Evolutionary conservation across 2,113 vertebrate species (phyloP), one percentile per base, ranked within the genome.

Genomic region (Monarcha castaneiventris): DNA sequence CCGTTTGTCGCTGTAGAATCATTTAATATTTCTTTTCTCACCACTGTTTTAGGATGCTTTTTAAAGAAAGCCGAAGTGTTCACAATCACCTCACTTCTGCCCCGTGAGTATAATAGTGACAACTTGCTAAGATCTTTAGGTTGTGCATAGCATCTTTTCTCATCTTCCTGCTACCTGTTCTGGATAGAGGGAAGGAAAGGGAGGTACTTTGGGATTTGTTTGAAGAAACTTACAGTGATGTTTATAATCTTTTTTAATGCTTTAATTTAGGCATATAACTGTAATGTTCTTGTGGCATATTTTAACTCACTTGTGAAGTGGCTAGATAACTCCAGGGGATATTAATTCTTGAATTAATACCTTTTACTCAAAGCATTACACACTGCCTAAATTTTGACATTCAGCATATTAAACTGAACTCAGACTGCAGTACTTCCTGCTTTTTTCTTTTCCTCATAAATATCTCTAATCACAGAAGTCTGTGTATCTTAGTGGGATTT

Each of bases 81-180:
- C 99, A 99, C 78, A 98, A 98, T 96, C 99, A 99, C 97, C 98
- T 99, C 81, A 99, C 99, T 91, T 99, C 99, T 97, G 99, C 98
- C 97, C 98, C 98, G 99, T 99, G 97, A 98, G 99, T 99, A 98
- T 59, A 97, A 66, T 21, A 39, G 43, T 59, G 63, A 81, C 32
- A 89, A 13, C 23, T 33, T 76, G 12, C 17, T 86, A 51, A 37
- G 77, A 44, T 77, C 76, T 81, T 32, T 22, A 75, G 72, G 18
- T 66, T 81, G 43, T 88, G 79, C 27, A 23, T 74, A 52, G 19
- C 13, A 63, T 85, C 37, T 74, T 39, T 91, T 55, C 56, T 30
- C 19, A 48, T 63, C 35, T 91, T 73, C 41, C 39, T 62, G 13
- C 29, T 46, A 4, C 11, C 7, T 58, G 30, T 46, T 78, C 41